Percentiles rank a stretch among this genome's conserved stretches.
These are phyloP conservation scores for Ceratitis capitata DNA, from an alignment of 1,140 invertebrate genomes.

Conservation along the genomic window DNA sequence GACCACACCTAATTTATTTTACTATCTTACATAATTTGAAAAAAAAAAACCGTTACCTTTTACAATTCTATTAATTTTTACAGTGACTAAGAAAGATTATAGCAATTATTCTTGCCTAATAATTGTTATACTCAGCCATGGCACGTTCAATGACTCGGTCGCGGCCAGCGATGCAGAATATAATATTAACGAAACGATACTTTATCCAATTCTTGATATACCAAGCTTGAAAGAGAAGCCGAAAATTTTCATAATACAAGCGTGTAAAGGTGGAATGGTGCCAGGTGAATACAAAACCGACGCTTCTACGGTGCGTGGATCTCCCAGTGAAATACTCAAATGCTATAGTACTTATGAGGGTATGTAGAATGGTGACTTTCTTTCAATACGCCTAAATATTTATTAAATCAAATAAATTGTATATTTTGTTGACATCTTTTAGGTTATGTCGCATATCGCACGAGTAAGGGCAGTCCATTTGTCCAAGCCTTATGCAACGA, in stretches of 20 bases:
- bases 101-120: conserved; percentile 48
- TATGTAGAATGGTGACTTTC: too few relatives aligned
- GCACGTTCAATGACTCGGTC: conserved; percentile 49
- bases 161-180: conserved; percentile 56
- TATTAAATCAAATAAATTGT: conserved; percentile 16
- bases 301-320: conserved; percentile 46
- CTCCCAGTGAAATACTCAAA: conserved; percentile 58
- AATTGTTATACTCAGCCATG: conserved; percentile 52
- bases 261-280: conserved; percentile 54
- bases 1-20: not conserved
- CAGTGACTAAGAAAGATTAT: conserved; percentile 58
- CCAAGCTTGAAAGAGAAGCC: conserved; percentile 53
- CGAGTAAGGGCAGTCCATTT: conserved; percentile 54
- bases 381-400: not conserved
- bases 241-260: conserved; percentile 60
- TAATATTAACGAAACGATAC: conserved; percentile 54
- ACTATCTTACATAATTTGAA: not conserved
- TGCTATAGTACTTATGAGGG: conserved; percentile 63
- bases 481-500: conserved; percentile 57
- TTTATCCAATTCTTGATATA: conserved; percentile 58
- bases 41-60: not conserved
- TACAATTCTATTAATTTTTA: not conserved
- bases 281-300: conserved; percentile 53
- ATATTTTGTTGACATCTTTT: not conserved
- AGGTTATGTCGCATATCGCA: conserved; percentile 59